Evolutionary conservation across 1,140 invertebrate species (phyloP).

Genomic region (Drosophila mayri): DNA sequence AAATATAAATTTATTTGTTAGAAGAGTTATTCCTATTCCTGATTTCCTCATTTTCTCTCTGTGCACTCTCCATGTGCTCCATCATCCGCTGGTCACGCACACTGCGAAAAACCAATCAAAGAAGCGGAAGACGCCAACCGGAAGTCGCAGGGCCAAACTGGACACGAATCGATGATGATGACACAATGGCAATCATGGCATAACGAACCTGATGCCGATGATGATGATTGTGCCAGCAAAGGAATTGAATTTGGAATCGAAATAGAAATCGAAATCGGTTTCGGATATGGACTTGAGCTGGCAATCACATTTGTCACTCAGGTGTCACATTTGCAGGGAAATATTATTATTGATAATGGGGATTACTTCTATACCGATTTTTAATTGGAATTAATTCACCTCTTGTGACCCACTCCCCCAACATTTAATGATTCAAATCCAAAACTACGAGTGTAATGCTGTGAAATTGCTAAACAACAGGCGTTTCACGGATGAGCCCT

Average conservation of each 20-base stretch:
- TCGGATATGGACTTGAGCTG: not conserved
- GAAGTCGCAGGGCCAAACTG: slow-evolving; percentile 52
- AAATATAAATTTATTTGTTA: too few species aligned
- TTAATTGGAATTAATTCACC: not conserved
- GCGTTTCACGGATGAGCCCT: not conserved
- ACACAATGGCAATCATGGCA: not conserved
- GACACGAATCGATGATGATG: slow-evolving; percentile 30
- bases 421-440: not conserved
- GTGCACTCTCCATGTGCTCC: not conserved
- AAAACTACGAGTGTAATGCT: not conserved
- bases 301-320: slow-evolving; percentile 24
- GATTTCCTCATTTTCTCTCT: not conserved
- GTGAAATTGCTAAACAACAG: not conserved
- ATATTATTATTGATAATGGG: slow-evolving; percentile 3
- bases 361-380: not conserved
- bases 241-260: slow-evolving; percentile 1
- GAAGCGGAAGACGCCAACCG: slow-evolving; percentile 38
- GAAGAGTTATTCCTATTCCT: too few species aligned
- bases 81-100: slow-evolving; percentile 45
- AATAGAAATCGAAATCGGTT: not conserved
- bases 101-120: slow-evolving; percentile 39
- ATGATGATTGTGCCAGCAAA: slow-evolving; percentile 15
- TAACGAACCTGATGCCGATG: slow-evolving; percentile 1
- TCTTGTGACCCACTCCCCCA: too few species aligned
- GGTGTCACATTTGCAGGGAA: slow-evolving; percentile 69